Evolutionary conservation across 2,888 invertebrate genomes (phyloP).

Genomic region (Scaptomyza reducta): DNA sequence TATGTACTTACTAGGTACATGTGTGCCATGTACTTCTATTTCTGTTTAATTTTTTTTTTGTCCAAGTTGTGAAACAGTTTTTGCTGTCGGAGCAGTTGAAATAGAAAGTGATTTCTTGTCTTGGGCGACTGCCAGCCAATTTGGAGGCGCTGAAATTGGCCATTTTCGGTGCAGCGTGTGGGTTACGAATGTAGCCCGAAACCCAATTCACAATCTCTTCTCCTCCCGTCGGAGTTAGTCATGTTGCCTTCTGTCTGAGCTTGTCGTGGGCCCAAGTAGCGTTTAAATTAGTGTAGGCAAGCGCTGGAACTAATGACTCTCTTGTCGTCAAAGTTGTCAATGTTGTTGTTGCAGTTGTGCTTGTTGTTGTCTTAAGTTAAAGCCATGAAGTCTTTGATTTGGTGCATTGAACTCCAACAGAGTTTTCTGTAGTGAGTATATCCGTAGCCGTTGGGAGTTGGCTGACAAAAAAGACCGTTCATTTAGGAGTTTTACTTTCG

Average conservation of each 20-base stretch:
- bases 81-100: slow-evolving; percentile 38
- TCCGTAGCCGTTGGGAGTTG: slow-evolving; percentile 45
- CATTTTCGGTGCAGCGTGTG: slow-evolving; percentile 57
- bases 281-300: slow-evolving; percentile 72
- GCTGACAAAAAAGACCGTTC: slow-evolving; percentile 26
- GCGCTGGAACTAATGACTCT: slow-evolving; percentile 76
- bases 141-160: slow-evolving; percentile 73
- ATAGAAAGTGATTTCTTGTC: slow-evolving; percentile 75
- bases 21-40: slow-evolving; percentile 17
- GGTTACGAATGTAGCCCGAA: slow-evolving; percentile 28
- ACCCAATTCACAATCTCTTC: slow-evolving; percentile 9
- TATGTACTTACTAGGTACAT: slow-evolving; percentile 6
- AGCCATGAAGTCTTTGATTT: slow-evolving; percentile 27
- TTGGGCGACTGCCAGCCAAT: slow-evolving; percentile 51
- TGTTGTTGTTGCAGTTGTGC: slow-evolving; percentile 37
- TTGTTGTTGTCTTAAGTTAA: slow-evolving; percentile 27
- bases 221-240: slow-evolving; percentile 7
- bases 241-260: slow-evolving; percentile 31
- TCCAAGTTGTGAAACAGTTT: slow-evolving; percentile 42
- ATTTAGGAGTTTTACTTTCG: slow-evolving; percentile 68
- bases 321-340: slow-evolving; percentile 54
- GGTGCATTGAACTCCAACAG: slow-evolving; percentile 63
- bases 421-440: slow-evolving; percentile 7
- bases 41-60: slow-evolving; percentile 2
- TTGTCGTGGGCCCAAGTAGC: slow-evolving; percentile 64